Evolutionary conservation across 2,113 vertebrate genomes (phyloP).

Genomic region (Gymnarchus niloticus): DNA sequence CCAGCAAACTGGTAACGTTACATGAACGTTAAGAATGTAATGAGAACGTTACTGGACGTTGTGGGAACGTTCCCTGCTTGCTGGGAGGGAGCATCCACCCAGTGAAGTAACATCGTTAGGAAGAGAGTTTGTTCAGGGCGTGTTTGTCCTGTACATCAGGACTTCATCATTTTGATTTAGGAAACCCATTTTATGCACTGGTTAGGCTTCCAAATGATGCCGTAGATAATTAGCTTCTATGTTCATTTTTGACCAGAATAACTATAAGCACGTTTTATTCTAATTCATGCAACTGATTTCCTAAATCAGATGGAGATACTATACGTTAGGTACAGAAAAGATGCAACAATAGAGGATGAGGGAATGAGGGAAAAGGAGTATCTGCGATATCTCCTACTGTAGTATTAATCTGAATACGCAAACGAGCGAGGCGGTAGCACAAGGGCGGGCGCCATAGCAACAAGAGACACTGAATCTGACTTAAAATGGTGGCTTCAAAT

Average conservation of each 20-base stretch:
- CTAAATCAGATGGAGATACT: background rate
- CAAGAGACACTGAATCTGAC: background rate
- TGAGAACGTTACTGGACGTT: no score
- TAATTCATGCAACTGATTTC: background rate
- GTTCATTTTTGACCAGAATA: background rate
- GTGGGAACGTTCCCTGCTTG: no score
- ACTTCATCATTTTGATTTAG: background rate
- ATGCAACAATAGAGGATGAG: background rate
- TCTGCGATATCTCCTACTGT: background rate
- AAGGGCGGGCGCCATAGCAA: background rate
- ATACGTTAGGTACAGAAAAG: background rate
- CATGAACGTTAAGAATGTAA: no score
- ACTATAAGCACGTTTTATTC: background rate
- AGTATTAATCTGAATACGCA: background rate
- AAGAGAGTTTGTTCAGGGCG: background rate
- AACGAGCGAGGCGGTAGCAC: background rate
- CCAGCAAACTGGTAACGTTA: no score
- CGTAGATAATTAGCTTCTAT: background rate
- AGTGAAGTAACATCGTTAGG: background rate
- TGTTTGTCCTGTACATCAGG: background rate
- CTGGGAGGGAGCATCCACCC: background rate
- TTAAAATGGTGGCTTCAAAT: background rate
- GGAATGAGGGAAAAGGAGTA: background rate
- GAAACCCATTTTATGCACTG: background rate
- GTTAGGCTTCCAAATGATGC: background rate